phyloP scores from a whole-genome alignment of 2,888 invertebrate genomes.

The Callimorpha dominula region DNA sequence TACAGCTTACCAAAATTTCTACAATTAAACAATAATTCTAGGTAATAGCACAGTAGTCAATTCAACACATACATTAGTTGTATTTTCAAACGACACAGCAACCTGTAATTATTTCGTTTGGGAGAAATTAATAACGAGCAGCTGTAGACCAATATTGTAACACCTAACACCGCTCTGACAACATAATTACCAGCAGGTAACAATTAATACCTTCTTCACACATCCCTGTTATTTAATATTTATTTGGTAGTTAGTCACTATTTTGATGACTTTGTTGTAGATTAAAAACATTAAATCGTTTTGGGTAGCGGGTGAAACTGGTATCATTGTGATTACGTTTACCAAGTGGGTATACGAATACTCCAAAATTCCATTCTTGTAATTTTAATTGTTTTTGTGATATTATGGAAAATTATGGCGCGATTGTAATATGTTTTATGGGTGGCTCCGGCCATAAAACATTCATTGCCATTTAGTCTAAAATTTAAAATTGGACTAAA shows the following conservation, averaged over 20 bases:
- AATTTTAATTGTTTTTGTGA: no score
- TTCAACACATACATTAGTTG: background rate
- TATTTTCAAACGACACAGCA: background rate
- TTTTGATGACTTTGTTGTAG: background rate
- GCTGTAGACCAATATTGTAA: conserved; percentile 2
- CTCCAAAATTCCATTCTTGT: no score
- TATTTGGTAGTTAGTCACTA: background rate
- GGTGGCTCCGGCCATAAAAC: no score
- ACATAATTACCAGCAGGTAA: conserved; percentile 2
- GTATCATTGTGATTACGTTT: no score
- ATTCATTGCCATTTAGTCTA: no score
- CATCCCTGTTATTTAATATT: background rate
- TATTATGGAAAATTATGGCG: no score
- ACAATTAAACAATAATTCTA: background rate
- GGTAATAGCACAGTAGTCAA: background rate
- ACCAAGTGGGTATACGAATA: no score
- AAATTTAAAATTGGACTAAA: no score
- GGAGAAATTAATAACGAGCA: background rate
- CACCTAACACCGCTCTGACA: conserved; percentile 5
- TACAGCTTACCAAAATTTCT: background rate
- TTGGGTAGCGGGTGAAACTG: background rate
- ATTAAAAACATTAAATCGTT: background rate
- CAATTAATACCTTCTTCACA: background rate
- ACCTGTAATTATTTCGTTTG: conserved; percentile 6
- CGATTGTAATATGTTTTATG: no score